Percentiles rank a stretch among this genome's conserved stretches.
Conservation (phyloP, 2,797 vertebrate genomes). For the Myotis vivesi region DNA sequence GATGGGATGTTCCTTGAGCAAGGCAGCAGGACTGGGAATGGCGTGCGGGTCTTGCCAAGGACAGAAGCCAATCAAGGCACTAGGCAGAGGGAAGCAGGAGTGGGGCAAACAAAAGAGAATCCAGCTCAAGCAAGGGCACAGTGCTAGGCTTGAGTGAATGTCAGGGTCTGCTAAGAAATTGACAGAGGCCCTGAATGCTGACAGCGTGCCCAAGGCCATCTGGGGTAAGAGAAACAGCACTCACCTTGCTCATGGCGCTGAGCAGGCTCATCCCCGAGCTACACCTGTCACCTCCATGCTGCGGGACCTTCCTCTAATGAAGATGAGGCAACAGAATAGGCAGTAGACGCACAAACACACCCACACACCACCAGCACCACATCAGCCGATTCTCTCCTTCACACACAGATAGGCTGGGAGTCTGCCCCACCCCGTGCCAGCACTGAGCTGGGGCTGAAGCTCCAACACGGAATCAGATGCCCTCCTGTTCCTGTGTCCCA, state of each 20-base stretch:
- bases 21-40: background rate
- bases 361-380: background rate
- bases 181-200: background rate
- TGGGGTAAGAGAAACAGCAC: background rate
- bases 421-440: background rate
- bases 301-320: background rate
- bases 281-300: too few species aligned
- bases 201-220: accelerated
- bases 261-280: background rate
- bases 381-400: background rate
- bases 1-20: background rate
- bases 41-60: background rate
- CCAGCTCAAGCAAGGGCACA: background rate
- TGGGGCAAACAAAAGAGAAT: background rate
- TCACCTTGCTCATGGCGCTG: accelerated
- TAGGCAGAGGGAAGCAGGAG: background rate
- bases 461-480: accelerated
- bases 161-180: accelerated
- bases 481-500: background rate
- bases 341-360: background rate
- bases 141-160: background rate
- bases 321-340: background rate
- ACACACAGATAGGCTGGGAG: background rate
- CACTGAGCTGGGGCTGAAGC: background rate
- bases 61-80: background rate